phyloP scores from a whole-genome alignment of 2,113 vertebrate species.

The Hydrochoerus hydrochaeris region DNA sequence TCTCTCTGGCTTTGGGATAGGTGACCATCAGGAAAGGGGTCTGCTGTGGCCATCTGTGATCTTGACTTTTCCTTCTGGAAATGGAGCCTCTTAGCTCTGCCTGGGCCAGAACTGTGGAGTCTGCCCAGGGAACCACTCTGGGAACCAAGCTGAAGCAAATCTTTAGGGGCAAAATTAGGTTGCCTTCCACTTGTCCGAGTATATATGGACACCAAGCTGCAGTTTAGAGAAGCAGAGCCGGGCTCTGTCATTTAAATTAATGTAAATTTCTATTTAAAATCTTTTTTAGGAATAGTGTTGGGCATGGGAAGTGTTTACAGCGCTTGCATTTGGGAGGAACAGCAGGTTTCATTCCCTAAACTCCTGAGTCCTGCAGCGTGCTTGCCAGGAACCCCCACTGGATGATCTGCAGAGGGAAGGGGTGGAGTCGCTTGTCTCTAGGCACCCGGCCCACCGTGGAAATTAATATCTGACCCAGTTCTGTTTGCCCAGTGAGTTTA shows the following conservation, averaged over 20 bases:
- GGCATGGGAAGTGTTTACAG: not conserved
- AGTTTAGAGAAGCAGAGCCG: not conserved
- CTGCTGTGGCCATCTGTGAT: not conserved
- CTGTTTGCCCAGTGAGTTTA: conserved; percentile 66
- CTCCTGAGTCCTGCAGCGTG: not conserved
- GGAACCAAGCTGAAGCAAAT: not conserved
- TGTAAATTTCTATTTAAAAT: not conserved
- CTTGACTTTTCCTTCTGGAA: conserved; percentile 1
- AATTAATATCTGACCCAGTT: conserved; percentile 67
- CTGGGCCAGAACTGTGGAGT: not conserved
- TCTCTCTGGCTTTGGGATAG: not conserved
- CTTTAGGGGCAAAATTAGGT: not conserved
- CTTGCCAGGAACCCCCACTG: not conserved
- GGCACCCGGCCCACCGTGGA: not conserved
- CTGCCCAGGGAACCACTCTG: not conserved
- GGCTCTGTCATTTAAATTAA: not conserved
- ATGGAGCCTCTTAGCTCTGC: not conserved
- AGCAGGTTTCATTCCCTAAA: not conserved
- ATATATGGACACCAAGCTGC: not conserved
- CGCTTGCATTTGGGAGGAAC: not conserved
- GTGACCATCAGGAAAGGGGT: not conserved
- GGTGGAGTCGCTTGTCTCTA: not conserved
- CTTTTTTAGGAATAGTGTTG: not conserved
- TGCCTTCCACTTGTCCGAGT: not conserved
- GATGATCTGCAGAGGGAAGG: not conserved